These are phyloP conservation scores for Heliornis fulica DNA, from an alignment of 2,113 vertebrate genomes.

Conservation along the genomic window DNA sequence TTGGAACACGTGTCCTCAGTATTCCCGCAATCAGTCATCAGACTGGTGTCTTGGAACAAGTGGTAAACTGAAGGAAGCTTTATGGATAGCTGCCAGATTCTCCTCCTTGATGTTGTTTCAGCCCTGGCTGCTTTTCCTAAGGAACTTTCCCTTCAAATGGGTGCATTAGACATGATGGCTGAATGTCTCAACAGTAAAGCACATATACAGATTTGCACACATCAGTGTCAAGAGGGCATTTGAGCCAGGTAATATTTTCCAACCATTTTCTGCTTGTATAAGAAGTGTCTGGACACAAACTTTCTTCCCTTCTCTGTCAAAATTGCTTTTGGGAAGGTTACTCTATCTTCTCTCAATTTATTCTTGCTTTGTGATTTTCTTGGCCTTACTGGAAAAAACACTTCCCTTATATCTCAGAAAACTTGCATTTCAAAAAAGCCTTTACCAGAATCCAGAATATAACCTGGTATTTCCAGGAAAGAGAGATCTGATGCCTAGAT, in stretches of 20 bases:
- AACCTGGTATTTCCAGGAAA: neutral
- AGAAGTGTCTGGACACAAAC: neutral
- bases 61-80: neutral
- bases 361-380: neutral
- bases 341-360: neutral
- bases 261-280: neutral
- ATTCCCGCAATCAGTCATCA: neutral
- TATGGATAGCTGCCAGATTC: neutral
- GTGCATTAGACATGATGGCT: neutral
- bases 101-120: slow-evolving; percentile 15
- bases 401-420: neutral
- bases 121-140: neutral
- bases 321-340: neutral
- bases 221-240: neutral
- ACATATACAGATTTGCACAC: neutral
- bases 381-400: neutral
- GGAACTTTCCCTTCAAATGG: neutral
- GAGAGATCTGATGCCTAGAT: neutral
- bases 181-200: neutral
- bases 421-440: neutral
- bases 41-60: neutral
- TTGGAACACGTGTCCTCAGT: neutral
- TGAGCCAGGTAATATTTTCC: neutral
- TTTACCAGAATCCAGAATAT: neutral
- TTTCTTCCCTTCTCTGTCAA: neutral